phyloP scores from a whole-genome alignment of 2,888 invertebrate species.

The Diachrysia chrysitis region DNA sequence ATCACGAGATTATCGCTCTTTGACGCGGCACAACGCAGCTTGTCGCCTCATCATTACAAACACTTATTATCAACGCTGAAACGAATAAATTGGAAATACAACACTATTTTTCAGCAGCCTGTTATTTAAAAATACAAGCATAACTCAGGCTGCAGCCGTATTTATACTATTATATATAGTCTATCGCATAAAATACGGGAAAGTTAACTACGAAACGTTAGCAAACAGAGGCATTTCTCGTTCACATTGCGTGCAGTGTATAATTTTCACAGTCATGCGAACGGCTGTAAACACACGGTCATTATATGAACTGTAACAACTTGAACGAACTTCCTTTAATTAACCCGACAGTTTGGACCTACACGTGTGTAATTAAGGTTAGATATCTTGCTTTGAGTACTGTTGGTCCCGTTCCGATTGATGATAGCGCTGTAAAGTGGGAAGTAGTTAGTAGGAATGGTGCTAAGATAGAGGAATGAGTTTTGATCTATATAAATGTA shows the following conservation, averaged over 20 bases:
- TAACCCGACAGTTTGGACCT: conserved; percentile 57
- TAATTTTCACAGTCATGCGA: conserved; percentile 68
- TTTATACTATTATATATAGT: not conserved
- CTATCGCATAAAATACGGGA: not conserved
- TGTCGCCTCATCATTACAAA: not conserved
- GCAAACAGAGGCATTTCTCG: conserved; percentile 37
- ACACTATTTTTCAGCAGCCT: not conserved
- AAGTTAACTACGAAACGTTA: conserved; percentile 23
- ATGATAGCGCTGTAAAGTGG: conserved; percentile 43
- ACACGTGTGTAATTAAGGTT: conserved; percentile 56
- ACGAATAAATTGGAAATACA: not conserved
- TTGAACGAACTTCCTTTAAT: conserved; percentile 65
- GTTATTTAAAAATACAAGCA: not conserved
- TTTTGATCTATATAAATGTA: conserved; percentile 28
- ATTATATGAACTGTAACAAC: conserved; percentile 55
- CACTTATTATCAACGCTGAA: not conserved
- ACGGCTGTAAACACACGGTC: conserved; percentile 50
- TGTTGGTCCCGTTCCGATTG: conserved; percentile 22
- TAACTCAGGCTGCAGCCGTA: not conserved
- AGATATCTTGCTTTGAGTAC: conserved; percentile 47
- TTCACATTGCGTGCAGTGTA: conserved; percentile 63
- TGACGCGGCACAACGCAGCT: not conserved
- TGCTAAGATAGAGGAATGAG: conserved; percentile 30
- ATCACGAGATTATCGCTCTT: not conserved
- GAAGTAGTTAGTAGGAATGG: conserved; percentile 33